A percentile compares a stretch with the other conserved stretches of the same genome.
phyloP scores from a whole-genome alignment of 2,888 invertebrate species.

The Chymomyza amoena region DNA sequence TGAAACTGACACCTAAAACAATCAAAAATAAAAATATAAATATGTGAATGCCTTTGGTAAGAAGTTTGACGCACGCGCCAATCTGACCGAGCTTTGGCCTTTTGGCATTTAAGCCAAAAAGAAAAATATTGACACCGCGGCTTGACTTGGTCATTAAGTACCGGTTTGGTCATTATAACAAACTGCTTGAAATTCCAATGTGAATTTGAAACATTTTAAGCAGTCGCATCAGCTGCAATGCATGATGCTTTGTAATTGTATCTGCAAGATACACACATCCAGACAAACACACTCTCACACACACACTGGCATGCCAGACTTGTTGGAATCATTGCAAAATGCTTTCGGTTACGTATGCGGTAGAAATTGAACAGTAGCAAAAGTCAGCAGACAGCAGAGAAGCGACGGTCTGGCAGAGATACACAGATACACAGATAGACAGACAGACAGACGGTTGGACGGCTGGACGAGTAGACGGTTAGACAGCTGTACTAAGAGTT shows the following conservation, averaged over 20 bases:
- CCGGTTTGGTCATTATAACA: constrained; percentile 50
- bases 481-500: not conserved
- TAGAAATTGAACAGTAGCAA: constrained; percentile 1
- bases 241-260: constrained; percentile 43
- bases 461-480: too few species aligned
- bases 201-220: not conserved
- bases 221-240: not conserved
- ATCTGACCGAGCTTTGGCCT: not conserved
- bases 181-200: constrained; percentile 45
- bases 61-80: not conserved
- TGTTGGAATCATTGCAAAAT: constrained; percentile 3
- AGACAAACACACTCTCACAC: not conserved
- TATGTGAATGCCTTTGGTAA: not conserved
- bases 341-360: constrained; percentile 2
- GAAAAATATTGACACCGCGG: constrained; percentile 11
- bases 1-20: not conserved
- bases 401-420: not conserved
- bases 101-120: constrained; percentile 3
- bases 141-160: constrained; percentile 42
- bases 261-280: constrained; percentile 41
- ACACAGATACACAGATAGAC: not conserved
- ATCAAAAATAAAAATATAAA: not conserved
- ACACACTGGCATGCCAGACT: not conserved
- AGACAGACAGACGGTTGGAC: not conserved
- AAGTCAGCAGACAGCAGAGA: not conserved